Base-by-base conservation (phyloP, 2,888 invertebrate species). In the Dromius quadrimaculatus region DNA sequence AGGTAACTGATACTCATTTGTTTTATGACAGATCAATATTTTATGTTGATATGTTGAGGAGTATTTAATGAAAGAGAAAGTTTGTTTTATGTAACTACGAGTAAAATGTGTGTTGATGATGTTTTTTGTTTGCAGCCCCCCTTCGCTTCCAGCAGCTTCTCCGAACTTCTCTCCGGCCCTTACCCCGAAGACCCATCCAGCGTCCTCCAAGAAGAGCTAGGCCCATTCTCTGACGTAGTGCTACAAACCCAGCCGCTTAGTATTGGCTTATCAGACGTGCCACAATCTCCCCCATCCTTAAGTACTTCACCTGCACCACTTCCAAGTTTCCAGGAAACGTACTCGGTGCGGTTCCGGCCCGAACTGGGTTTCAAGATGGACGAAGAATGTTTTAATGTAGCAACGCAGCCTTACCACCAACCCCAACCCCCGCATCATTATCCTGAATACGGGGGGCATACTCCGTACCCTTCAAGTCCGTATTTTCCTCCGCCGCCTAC, bases 301-400 rank as follows among this genome's bases (percentile, higher is more conserved):
- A 81, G 82, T 32, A 76, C 77, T 57, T 74, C 88, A 76, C 88
- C 89, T 47, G 88, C 91, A 50, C 86, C 86, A 50, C 83, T 94
- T 78, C 94, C 94, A 73, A 93, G 93, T 84, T 94, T 94, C 84
- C 92, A 94, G 85, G 94, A 94, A 84, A 94, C 93, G 22, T 93
- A 93, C 82, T 92, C 92, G 71, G 88, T 92, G 57, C 89, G 91
- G 73, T 91, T 91, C 79, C 82, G 79, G 77, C 87, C 88, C 72
- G 87, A 86, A 76, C 87, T 57, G 63, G 89, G 89, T 23, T 88
- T 92, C 77, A 93, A 93, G 83, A 93, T 93, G 93, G 93, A 93
- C 80, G 93, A 93, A 78, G 93, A 93, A 77, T 92, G 92, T 79
- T 92, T 90, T 80, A 90, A 91, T 78, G 87, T 89, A 13, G 82